Conservation (phyloP, 2,888 invertebrate species). For the Hypena proboscidalis region DNA sequence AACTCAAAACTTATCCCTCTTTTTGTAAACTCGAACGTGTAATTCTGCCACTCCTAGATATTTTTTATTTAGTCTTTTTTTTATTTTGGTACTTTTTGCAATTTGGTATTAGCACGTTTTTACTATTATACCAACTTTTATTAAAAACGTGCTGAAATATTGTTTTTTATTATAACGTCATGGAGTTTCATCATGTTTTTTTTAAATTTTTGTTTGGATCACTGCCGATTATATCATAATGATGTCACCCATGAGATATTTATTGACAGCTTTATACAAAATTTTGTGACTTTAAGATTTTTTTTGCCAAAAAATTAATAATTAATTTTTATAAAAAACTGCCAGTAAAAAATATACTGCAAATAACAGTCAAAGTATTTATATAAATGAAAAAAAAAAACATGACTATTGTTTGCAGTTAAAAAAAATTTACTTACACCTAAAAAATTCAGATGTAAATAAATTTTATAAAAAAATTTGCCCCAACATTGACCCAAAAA, state of each 20-base stretch:
- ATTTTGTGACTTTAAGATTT: too few relatives aligned
- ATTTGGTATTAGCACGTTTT: constrained; percentile 47
- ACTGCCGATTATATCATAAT: constrained; percentile 50
- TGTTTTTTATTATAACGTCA: constrained; percentile 30
- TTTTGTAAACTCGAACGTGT: constrained; percentile 52
- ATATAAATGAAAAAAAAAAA: background rate
- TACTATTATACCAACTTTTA: constrained; percentile 21
- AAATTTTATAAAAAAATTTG: constrained; percentile 30
- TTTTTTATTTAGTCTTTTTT: constrained; percentile 16
- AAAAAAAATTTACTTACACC: constrained; percentile 24
- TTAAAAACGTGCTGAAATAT: constrained; percentile 37
- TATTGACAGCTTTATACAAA: constrained; percentile 30
- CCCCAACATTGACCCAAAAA: constrained; percentile 37
- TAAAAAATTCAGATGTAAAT: constrained; percentile 31
- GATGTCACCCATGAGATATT: constrained; percentile 48
- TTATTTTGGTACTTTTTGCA: constrained; percentile 14
- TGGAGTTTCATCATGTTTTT: constrained; percentile 50
- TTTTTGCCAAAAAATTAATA: background rate
- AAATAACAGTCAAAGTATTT: constrained; percentile 29
- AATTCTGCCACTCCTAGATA: constrained; percentile 62
- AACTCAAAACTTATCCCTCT: constrained; percentile 83
- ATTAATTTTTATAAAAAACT: constrained; percentile 17
- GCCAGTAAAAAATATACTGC: constrained; percentile 31
- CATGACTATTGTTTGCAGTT: constrained; percentile 37
- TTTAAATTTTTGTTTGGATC: constrained; percentile 31